Evolutionary conservation across 2,888 invertebrate genomes (phyloP), one percentile per base, ranked within the genome.

Genomic region (Phorcus lineatus): DNA sequence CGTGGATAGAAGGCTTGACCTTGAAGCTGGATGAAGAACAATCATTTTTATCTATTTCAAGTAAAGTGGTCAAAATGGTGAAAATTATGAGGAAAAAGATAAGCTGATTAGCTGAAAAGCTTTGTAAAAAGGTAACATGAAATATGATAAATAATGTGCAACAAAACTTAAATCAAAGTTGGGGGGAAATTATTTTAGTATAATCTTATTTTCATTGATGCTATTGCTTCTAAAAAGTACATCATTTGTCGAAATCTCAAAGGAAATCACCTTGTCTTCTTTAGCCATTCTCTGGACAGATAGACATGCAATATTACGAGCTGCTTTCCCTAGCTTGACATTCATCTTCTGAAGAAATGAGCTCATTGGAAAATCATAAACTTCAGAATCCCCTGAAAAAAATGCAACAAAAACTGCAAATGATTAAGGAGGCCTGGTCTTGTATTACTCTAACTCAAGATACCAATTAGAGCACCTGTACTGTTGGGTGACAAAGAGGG

Each of bases 271-370:
- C 74, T 83, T 77, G 13, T 77, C 74, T 4, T 77, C 31, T 28
- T 62, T 79, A 24, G 84, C 80, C 62, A 96, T 95, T 83, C 97
- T 94, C 83, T 96, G 96, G n/a, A 96, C 94, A 0, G 97, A 96
- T 91, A 98, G 97, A 0, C 96, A 95, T 0, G 97, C 96, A 55
- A 97, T 92, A 96, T 97, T 97, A 82, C 97, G 95, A 0, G 97
- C 96, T 92, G 96, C 96, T 74, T 96, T 94, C 0, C 96, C 96
- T 16, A 97, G 90, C 57, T 86, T 88, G 83, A 94, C 93, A 57
- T 80, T 79, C 55, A 79, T 78, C 28, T 85, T 31, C 24, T 57
- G 83, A 55, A 92, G 81, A 22, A 81, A 85, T 0, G 31, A 40
- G 77, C 91, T 90, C 85, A 90, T 66, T 7, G 92, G 92, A 81